Base-by-base conservation (phyloP, 2,888 invertebrate species). In the Cantharis flavilabris region DNA sequence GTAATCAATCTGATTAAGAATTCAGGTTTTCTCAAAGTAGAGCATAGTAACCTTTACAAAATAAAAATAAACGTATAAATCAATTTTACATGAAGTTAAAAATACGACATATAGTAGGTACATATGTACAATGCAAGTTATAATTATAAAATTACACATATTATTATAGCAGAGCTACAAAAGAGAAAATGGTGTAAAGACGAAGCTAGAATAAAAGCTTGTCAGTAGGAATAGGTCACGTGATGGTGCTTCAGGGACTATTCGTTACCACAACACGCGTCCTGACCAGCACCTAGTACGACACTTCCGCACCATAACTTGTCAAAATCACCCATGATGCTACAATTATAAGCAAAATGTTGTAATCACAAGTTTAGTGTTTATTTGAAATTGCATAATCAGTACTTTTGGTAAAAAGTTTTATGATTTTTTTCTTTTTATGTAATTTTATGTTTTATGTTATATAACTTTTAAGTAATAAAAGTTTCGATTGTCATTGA, bases 221-320 rank as follows among this genome's bases (percentile, higher is more conserved):
- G 80, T 80, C 79, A 80, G 73, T 72, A 72, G 72, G 76, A 80
- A 49, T 20, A 78, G 74, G 76, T 78, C 76, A 76, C 76, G 78
- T 76, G 80, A 79, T 79, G 75, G 80, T 75, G 78, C 75, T 77
- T 73, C 69, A 69, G 75, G 78, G 76, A 77, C 80, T 76, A 81
- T 81, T 81, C 80, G 79, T 81, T 81, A 81, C 81, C 79, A 69
- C 80, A 81, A 80, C 80, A 81, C 81, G 78, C 81, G 77, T 79
- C 73, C 75, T 77, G 76, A 76, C 80, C 78, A 76, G 78, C 79
- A 80, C 79, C 77, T 79, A 76, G 73, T 71, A 73, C 77, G 79
- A 81, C 81, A 79, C 77, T 81, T 81, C 79, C 77, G 77, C 69
- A 28, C 70, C 76, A 72, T 76, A 76, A 73, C 73, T 72, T 76